These are phyloP conservation scores for Tapirus terrestris DNA, from an alignment of 2,113 vertebrate species.

Conservation along the genomic window DNA sequence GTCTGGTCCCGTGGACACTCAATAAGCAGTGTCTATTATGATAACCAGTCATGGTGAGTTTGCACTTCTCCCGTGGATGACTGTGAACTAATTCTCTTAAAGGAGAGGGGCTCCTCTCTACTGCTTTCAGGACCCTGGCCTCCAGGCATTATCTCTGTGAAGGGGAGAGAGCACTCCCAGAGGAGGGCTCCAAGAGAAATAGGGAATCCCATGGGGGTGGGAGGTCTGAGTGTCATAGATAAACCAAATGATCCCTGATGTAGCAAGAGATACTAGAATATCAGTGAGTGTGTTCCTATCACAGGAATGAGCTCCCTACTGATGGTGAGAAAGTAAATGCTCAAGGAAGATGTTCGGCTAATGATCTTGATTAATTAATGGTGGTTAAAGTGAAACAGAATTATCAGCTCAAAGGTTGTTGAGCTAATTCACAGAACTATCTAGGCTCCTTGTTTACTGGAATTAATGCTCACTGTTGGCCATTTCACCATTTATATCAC, in stretches of 20 bases:
- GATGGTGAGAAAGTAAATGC: background rate
- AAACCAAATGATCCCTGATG: background rate
- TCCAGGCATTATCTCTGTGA: background rate
- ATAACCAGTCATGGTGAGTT: background rate
- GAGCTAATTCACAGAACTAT: constrained; percentile 37
- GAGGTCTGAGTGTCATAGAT: background rate
- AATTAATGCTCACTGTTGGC: background rate
- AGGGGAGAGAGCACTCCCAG: background rate
- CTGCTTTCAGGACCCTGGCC: background rate
- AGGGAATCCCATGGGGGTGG: background rate
- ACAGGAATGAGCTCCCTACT: background rate
- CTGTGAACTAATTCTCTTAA: constrained; percentile 3
- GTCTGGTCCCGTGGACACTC: background rate
- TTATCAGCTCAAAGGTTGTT: background rate
- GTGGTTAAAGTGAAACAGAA: constrained; percentile 14
- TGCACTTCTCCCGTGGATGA: background rate
- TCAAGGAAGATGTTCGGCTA: constrained; percentile 6
- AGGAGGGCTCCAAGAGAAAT: background rate
- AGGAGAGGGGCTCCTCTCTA: background rate
- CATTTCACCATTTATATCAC: constrained; percentile 19
- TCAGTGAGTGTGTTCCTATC: background rate
- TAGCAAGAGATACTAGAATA: background rate
- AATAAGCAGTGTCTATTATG: background rate
- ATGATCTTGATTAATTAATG: constrained; percentile 19
- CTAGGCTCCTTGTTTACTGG: background rate